Percentiles rank a stretch among this genome's conserved stretches.
These are phyloP conservation scores for Panthera uncia DNA, from an alignment of 2,113 vertebrate species.

Conservation along the genomic window DNA sequence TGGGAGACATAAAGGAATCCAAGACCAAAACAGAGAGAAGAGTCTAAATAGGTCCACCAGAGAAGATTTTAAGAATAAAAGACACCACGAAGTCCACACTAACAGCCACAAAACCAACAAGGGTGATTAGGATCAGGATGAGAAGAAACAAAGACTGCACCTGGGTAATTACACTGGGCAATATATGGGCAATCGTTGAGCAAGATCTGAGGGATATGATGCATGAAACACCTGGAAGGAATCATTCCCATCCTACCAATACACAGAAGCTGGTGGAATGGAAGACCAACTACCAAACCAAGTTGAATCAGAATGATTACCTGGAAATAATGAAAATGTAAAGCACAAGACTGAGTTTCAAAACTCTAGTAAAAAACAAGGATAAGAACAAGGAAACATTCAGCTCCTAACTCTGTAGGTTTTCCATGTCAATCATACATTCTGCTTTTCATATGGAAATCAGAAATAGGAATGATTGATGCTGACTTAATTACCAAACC, in stretches of 20 bases:
- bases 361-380: neutral
- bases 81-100: neutral
- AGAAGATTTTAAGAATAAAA: neutral
- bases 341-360: neutral
- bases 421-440: neutral
- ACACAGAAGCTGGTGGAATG: neutral
- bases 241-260: neutral
- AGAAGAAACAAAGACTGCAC: neutral
- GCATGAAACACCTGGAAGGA: neutral
- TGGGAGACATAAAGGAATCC: neutral
- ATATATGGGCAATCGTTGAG: neutral
- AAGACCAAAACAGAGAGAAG: neutral
- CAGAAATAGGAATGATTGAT: neutral
- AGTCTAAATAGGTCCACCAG: neutral
- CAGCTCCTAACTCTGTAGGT: neutral
- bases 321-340: conserved; percentile 20
- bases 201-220: neutral
- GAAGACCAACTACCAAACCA: neutral
- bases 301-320: neutral
- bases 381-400: neutral
- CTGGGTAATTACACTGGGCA: neutral
- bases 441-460: neutral
- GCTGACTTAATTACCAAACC: neutral
- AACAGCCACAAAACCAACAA: neutral
- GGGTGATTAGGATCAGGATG: neutral